Conservation (phyloP, 2,888 invertebrate genomes). For the Brachypterus glaber region DNA sequence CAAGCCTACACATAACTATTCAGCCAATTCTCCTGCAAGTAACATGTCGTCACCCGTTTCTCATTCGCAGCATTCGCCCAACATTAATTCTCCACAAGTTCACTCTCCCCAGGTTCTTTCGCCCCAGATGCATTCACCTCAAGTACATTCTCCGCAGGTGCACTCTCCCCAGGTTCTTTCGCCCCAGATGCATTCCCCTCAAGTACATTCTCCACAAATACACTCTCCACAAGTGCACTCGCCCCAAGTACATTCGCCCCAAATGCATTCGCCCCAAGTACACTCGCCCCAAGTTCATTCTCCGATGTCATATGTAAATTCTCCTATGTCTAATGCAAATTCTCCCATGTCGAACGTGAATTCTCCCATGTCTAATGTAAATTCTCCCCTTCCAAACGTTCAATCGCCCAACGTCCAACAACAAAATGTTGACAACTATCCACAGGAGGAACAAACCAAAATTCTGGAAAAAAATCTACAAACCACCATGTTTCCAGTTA, state of each 20-base stretch:
- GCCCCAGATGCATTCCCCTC: neutral
- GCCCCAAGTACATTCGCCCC: conserved; percentile 2
- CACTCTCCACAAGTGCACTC: neutral
- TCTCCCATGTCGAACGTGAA: no score
- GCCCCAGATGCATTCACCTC: conserved; percentile 24
- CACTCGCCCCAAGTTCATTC: conserved; percentile 8
- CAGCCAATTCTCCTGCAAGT: conserved; percentile 34
- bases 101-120: conserved; percentile 21
- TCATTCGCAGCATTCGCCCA: conserved; percentile 23
- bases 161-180: conserved; percentile 15
- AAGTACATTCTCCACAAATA: neutral
- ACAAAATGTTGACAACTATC: conserved; percentile 18
- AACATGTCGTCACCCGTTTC: conserved; percentile 25
- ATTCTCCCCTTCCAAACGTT: no score
- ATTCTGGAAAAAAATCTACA: conserved; percentile 16
- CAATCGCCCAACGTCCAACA: conserved; percentile 14
- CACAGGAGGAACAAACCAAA: conserved; percentile 20
- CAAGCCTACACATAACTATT: conserved; percentile 37
- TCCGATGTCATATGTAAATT: no score
- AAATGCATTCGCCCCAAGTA: conserved; percentile 12
- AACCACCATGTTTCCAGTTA: conserved; percentile 51
- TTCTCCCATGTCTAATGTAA: no score
- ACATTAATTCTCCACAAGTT: conserved; percentile 20
- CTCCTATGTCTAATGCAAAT: no score
- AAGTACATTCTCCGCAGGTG: conserved; percentile 19